These are phyloP conservation scores for Ryuthela nishihirai DNA, from an alignment of 2,888 invertebrate genomes.

Conservation along the genomic window DNA sequence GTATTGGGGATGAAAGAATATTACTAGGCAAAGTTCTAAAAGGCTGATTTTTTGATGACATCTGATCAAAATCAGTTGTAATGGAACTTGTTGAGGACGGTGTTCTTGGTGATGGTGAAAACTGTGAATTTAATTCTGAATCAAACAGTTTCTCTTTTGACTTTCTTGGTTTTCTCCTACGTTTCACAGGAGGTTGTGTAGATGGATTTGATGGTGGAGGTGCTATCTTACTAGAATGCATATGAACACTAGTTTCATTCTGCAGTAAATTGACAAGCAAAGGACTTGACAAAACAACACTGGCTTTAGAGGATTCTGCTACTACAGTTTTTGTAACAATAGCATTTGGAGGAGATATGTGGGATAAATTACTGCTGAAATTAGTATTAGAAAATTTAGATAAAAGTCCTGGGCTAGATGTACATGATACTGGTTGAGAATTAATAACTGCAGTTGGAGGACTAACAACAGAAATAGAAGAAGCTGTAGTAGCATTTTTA, in stretches of 20 bases:
- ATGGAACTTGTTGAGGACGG: background rate
- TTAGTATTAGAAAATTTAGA: conserved; percentile 1
- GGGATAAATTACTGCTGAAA: too few species aligned
- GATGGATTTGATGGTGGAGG: conserved; percentile 15
- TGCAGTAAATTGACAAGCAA: conserved; percentile 85
- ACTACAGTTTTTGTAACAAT: too few species aligned
- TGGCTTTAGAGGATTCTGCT: conserved; percentile 47
- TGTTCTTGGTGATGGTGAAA: too few species aligned
- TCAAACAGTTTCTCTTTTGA: conserved; percentile 18
- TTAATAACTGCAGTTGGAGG: conserved; percentile 2
- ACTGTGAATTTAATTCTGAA: too few species aligned
- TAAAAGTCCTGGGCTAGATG: conserved; percentile 26
- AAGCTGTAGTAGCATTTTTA: conserved; percentile 31
- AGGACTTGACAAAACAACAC: conserved; percentile 77
- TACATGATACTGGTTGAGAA: conserved; percentile 44
- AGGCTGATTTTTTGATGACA: background rate
- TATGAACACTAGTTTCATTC: conserved; percentile 57
- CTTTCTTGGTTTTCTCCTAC: conserved; percentile 30
- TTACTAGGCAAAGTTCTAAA: conserved; percentile 13
- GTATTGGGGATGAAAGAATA: background rate
- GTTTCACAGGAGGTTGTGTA: conserved; percentile 7
- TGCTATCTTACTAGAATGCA: conserved; percentile 10
- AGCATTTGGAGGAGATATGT: background rate
- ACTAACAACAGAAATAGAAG: too few species aligned
- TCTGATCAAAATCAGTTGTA: conserved; percentile 1